Conservation (phyloP, 2,888 invertebrate species). For the Himalopsyche anomala region DNA sequence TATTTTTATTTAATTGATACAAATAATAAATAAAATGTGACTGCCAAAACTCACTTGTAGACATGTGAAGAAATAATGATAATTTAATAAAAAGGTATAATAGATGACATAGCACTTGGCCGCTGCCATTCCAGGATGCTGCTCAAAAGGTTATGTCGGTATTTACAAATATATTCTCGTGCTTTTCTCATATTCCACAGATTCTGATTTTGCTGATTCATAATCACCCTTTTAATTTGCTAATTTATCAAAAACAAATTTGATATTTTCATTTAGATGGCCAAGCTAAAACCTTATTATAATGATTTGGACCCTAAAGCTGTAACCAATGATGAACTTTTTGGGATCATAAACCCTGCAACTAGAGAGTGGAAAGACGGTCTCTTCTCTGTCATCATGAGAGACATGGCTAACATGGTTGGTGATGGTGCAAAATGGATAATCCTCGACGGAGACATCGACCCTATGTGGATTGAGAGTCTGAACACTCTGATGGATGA, state of each 20-base stretch:
- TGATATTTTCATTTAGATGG: constrained; percentile 74
- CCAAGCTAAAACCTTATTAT: constrained; percentile 88
- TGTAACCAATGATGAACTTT: constrained; percentile 95
- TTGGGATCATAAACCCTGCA: constrained; percentile 94
- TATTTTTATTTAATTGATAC: no score
- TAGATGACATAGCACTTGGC: no score
- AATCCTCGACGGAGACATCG: constrained; percentile 96
- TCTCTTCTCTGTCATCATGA: constrained; percentile 94
- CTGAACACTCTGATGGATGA: constrained; percentile 98
- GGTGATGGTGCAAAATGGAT: constrained; percentile 96
- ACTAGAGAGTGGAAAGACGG: constrained; percentile 96
- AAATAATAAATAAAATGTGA: no score
- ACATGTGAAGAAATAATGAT: no score
- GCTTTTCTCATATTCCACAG: no score
- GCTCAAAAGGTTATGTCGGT: no score
- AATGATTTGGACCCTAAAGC: constrained; percentile 97
- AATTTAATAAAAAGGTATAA: no score
- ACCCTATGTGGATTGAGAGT: constrained; percentile 99
- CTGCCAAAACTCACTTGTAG: no score
- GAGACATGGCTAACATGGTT: constrained; percentile 93
- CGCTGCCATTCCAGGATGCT: no score
- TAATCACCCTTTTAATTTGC: no score
- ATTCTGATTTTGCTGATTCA: no score
- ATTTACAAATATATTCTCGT: no score
- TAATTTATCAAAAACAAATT: not conserved